Conservation (phyloP, 2,113 vertebrate genomes). For the Thomomys bottae region DNA sequence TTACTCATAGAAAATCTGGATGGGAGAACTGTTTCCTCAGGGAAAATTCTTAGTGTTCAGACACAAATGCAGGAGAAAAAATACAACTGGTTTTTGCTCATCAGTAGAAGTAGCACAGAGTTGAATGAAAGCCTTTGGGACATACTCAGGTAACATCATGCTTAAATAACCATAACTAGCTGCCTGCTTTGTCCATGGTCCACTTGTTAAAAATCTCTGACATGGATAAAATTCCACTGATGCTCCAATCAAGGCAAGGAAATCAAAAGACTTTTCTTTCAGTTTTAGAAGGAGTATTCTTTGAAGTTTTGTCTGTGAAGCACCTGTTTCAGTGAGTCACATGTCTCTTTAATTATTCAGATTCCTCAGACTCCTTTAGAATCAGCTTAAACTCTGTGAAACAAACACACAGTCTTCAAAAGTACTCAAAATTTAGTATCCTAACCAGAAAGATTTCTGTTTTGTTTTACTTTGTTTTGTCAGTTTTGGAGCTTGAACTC, state of each 20-base stretch:
- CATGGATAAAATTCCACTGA: not conserved
- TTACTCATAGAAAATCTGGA: conserved; percentile 49
- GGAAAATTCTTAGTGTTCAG: not conserved
- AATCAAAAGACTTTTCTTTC: not conserved
- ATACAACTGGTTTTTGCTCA: not conserved
- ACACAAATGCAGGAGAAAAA: conserved; percentile 4
- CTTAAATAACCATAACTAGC: not conserved
- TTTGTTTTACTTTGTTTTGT: too few species aligned
- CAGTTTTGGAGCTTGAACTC: too few species aligned
- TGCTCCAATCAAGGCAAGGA: not conserved
- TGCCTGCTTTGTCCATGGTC: not conserved
- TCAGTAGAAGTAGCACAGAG: conserved; percentile 25
- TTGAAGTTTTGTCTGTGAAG: not conserved
- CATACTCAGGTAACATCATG: not conserved
- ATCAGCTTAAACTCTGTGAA: not conserved
- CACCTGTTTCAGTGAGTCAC: not conserved
- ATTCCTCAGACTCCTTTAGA: not conserved
- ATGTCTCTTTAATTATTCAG: not conserved
- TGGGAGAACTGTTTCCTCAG: conserved; percentile 5
- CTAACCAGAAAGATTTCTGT: not conserved
- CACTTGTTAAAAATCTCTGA: not conserved
- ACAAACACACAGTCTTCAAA: not conserved
- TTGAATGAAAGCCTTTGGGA: not conserved
- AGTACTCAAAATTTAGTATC: not conserved
- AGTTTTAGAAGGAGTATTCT: not conserved